phyloP scores from a whole-genome alignment of 2,113 vertebrate genomes.

The Vimba vimba region DNA sequence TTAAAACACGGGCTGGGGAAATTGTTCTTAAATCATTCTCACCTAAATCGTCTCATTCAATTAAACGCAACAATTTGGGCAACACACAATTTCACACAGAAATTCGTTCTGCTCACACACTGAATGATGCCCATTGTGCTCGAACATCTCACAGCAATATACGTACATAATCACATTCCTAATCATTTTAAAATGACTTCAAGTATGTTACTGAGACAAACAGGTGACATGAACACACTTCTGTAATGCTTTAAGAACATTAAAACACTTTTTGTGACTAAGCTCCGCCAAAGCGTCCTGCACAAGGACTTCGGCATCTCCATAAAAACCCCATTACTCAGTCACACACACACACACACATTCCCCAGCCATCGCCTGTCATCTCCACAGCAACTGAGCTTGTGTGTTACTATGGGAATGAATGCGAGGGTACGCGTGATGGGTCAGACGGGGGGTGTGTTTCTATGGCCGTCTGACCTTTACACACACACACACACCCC shows the following conservation, averaged over 20 bases:
- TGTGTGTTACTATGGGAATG: constrained; percentile 73
- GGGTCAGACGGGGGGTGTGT: constrained; percentile 50
- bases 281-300: neutral
- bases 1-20: neutral
- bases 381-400: constrained; percentile 73
- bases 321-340: constrained; percentile 4
- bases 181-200: neutral
- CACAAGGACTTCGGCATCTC: constrained; percentile 11
- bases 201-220: neutral
- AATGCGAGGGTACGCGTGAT: constrained; percentile 67
- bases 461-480: constrained; percentile 63
- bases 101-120: neutral
- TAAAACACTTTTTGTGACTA: neutral
- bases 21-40: neutral
- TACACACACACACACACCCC: constrained; percentile 59
- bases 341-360: constrained; percentile 55
- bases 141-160: neutral
- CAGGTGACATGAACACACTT: neutral
- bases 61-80: neutral
- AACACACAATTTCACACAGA: neutral
- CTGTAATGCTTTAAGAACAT: neutral
- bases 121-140: neutral
- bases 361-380: constrained; percentile 68
- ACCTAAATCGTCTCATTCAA: neutral
- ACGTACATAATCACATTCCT: neutral